Conservation (phyloP, 2,113 vertebrate genomes). For the Equus quagga region DNA sequence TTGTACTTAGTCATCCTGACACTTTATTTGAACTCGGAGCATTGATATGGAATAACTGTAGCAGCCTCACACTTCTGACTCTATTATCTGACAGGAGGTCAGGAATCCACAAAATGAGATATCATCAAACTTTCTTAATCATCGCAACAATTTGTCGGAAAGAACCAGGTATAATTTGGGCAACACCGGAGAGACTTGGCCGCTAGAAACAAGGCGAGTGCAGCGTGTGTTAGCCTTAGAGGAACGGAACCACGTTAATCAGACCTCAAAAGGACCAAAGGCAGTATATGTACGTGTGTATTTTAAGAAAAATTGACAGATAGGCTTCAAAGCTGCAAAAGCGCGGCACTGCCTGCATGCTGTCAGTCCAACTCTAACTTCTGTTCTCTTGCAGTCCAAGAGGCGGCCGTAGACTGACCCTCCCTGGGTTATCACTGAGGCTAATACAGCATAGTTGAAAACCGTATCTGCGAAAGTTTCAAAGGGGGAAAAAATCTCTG, state of each 20-base stretch:
- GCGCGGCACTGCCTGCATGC: conserved; percentile 72
- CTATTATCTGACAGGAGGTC: conserved; percentile 90
- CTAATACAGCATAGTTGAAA: conserved; percentile 81
- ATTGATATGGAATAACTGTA: conserved; percentile 93
- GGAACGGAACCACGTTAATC: conserved; percentile 72
- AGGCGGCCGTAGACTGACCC: conserved; percentile 82
- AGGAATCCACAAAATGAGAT: conserved; percentile 89
- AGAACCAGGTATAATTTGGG: conserved; percentile 80
- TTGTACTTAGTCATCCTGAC: conserved; percentile 94
- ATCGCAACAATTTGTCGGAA: conserved; percentile 88
- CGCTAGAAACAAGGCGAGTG: conserved; percentile 81
- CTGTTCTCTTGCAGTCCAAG: conserved; percentile 83
- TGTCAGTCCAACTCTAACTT: conserved; percentile 79
- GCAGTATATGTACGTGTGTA: conserved; percentile 64
- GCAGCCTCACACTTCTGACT: conserved; percentile 88
- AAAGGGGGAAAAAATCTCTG: conserved; percentile 68
- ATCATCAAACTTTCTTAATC: conserved; percentile 92
- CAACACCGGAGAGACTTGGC: conserved; percentile 75
- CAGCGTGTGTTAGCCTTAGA: conserved; percentile 65
- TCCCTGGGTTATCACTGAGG: conserved; percentile 75
- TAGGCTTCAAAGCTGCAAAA: conserved; percentile 85
- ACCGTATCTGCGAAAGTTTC: conserved; percentile 78
- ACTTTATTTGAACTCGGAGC: conserved; percentile 94
- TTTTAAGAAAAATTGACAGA: conserved; percentile 86
- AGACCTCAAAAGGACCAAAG: conserved; percentile 66